Base-by-base conservation (phyloP, 1,140 invertebrate genomes). In the Archivesica marissinica region DNA sequence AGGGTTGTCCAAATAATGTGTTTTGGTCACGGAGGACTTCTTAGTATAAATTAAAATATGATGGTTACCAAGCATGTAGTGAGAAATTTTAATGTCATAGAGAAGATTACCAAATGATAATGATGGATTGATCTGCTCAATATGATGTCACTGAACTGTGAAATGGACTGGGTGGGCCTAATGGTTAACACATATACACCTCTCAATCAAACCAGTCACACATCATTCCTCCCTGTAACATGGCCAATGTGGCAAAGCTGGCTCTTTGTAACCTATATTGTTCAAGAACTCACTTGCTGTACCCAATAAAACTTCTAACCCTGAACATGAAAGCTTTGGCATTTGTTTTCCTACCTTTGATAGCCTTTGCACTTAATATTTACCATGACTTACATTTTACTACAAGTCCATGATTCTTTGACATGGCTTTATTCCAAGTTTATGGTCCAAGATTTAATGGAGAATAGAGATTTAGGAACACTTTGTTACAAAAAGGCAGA, bases 351-450 rank as follows among this genome's bases (percentile, higher is more conserved):
- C 30, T 35, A 35, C 30, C 38, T 64, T 64, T 13, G 38, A 35
- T 30, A 20, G 30, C 28, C 38, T 64, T 35, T n/a, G 28, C 2
- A 35, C 38, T 64, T 64, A 35, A 33, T 64, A 15, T 64, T 64
- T 13, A 28, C 20, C 59, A 64, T 64, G 28, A 35, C 28, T 33
- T 64, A 35, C 30, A 64, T 64, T 35, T 30, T 30, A 64, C 59
- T 35, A 17, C 59, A 64, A 25, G 15, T 64, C 38, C 30, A 35
- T 64, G 30, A 33, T 64, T 33, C 59, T 64, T 64, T 64, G 30
- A 64, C 59, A 64, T 64, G 59, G 59, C 30, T 64, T 35, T 13
- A 17, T 64, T 64, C 59, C 28, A 64, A 35, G 28, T 64, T 35
- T 64, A 64, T 64, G 20, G 0, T 64, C 17, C 54, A 33, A 35